Percentiles rank a stretch among this genome's conserved stretches.
These are phyloP conservation scores for Medauroidea extradentata DNA, from an alignment of 1,140 invertebrate genomes.

Conservation along the genomic window DNA sequence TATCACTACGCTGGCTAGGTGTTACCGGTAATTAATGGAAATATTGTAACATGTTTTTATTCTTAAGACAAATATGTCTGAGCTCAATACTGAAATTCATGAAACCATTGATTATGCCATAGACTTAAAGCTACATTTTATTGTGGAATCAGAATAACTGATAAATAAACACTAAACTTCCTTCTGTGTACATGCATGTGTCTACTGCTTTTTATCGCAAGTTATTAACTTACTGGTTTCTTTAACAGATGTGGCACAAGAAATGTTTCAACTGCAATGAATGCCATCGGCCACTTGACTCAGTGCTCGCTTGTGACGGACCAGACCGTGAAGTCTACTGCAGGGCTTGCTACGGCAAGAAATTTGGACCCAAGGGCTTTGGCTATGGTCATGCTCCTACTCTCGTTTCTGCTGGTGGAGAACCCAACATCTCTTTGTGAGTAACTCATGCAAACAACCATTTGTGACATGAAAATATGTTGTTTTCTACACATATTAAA, in stretches of 20 bases:
- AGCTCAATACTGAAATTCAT: no score
- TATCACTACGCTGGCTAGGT: no score
- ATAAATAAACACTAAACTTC: neutral
- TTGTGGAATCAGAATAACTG: no score
- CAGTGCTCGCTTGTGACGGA: constrained; percentile 82
- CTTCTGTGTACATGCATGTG: neutral
- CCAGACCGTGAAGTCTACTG: constrained; percentile 87
- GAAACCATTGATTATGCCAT: no score
- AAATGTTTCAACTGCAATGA: constrained; percentile 88
- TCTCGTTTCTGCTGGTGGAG: constrained; percentile 68
- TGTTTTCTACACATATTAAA: no score
- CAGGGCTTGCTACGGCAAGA: constrained; percentile 81
- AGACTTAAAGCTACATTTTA: no score
- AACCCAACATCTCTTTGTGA: constrained; percentile 67
- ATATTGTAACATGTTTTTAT: no score
- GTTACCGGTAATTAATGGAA: no score
- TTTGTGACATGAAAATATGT: no score
- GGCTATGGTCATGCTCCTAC: constrained; percentile 84
- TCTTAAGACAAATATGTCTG: no score
- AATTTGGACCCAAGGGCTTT: constrained; percentile 87
- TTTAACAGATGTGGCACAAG: constrained; percentile 84
- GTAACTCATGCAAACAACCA: no score
- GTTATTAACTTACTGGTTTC: constrained; percentile 1
- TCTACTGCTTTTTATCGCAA: neutral
- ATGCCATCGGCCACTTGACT: constrained; percentile 92